These are phyloP conservation scores for Araneus ventricosus DNA, from an alignment of 1,140 invertebrate genomes.

Conservation along the genomic window DNA sequence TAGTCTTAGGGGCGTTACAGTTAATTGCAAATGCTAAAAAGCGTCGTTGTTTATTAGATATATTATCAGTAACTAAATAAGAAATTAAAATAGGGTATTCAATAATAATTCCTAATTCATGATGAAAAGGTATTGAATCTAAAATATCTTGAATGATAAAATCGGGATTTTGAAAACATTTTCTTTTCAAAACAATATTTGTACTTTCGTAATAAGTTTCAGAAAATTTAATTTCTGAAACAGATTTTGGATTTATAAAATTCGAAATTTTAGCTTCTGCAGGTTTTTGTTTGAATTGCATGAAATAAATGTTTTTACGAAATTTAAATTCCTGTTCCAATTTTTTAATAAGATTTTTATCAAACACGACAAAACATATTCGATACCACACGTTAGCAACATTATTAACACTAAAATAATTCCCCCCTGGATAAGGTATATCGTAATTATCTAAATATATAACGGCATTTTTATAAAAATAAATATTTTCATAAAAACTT, in stretches of 20 bases:
- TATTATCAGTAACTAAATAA: background rate
- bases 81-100: constrained; percentile 13
- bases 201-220: constrained; percentile 26
- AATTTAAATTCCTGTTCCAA: background rate
- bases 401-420: constrained; percentile 9
- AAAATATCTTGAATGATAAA: constrained; percentile 56
- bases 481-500: constrained; percentile 37
- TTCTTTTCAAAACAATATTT: constrained; percentile 34
- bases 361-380: background rate
- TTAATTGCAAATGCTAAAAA: constrained; percentile 37
- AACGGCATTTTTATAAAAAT: constrained; percentile 45
- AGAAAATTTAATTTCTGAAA: background rate
- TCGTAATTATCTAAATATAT: constrained; percentile 23
- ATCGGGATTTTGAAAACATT: constrained; percentile 21
- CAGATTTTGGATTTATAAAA: background rate
- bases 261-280: background rate
- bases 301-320: background rate
- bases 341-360: background rate
- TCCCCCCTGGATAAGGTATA: constrained; percentile 42
- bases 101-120: constrained; percentile 19
- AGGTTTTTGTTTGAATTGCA: background rate
- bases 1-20: constrained; percentile 2
- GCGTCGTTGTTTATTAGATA: background rate
- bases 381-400: background rate
- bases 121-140: background rate